phyloP scores from a whole-genome alignment of 2,113 vertebrate species.

The Hemiprocne comata region DNA sequence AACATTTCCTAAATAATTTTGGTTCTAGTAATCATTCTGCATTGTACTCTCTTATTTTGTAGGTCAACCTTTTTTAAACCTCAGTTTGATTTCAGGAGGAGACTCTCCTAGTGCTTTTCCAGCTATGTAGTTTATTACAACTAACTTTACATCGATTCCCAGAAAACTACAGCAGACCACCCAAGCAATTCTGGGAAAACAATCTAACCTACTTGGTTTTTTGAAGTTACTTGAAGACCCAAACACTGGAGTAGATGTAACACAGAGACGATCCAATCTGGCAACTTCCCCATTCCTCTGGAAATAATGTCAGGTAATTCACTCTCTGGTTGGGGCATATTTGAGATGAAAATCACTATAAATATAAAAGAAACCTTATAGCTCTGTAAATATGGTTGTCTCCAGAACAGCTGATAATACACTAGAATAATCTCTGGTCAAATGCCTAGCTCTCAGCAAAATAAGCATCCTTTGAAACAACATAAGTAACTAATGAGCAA shows the following conservation, averaged over 20 bases:
- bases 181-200: background rate
- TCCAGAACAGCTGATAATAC: background rate
- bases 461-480: background rate
- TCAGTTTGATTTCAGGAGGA: background rate
- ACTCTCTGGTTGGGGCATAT: background rate
- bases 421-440: background rate
- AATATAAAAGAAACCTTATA: background rate
- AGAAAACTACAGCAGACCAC: background rate
- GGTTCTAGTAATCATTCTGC: background rate
- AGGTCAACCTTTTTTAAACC: background rate
- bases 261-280: fast-evolving
- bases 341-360: background rate
- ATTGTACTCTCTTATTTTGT: fast-evolving
- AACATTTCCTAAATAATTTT: background rate
- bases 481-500: background rate
- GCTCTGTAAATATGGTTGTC: background rate
- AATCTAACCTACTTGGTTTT: too few relatives aligned
- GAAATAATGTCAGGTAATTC: background rate
- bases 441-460: background rate
- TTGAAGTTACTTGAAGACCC: background rate
- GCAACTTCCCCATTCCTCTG: background rate
- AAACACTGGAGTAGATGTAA: background rate
- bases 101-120: fast-evolving
- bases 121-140: background rate
- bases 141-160: background rate